Evolutionary conservation across 1,140 invertebrate genomes (phyloP).

Genomic region (Diachasmimorpha longicaudata): DNA sequence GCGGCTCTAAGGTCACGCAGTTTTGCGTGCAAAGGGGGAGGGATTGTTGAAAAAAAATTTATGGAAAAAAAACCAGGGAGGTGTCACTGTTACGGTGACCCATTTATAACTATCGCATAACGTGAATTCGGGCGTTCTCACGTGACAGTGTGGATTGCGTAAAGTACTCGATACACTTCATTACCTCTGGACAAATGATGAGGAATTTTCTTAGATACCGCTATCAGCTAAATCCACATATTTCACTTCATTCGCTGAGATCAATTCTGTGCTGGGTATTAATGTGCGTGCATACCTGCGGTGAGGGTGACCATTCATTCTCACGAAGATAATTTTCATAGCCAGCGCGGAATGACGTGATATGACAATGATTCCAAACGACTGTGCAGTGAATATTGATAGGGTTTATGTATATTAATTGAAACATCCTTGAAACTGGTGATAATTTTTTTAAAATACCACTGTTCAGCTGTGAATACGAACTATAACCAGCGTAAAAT

Average conservation of each 20-base stretch:
- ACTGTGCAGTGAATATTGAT: not conserved
- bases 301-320: not conserved
- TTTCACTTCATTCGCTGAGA: not conserved
- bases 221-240: not conserved
- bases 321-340: not conserved
- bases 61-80: not conserved
- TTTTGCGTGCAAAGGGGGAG: not conserved
- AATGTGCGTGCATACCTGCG: not conserved
- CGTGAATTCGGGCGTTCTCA: slow-evolving; percentile 32
- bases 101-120: slow-evolving; percentile 47
- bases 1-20: not conserved
- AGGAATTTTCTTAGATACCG: not conserved
- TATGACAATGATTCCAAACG: not conserved
- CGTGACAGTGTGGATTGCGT: slow-evolving; percentile 36
- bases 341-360: not conserved
- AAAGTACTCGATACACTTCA: slow-evolving; percentile 34
- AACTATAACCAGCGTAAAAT: not conserved
- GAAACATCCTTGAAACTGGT: too few relatives aligned
- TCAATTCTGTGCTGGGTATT: slow-evolving; percentile 7
- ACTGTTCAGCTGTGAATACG: not conserved
- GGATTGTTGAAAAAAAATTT: not conserved
- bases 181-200: slow-evolving; percentile 30
- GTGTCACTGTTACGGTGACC: slow-evolving; percentile 23
- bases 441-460: too few relatives aligned
- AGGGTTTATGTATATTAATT: too few relatives aligned